phyloP scores from a whole-genome alignment of 92 coral and sea anemone genomes.

The Actinernus sp. region DNA sequence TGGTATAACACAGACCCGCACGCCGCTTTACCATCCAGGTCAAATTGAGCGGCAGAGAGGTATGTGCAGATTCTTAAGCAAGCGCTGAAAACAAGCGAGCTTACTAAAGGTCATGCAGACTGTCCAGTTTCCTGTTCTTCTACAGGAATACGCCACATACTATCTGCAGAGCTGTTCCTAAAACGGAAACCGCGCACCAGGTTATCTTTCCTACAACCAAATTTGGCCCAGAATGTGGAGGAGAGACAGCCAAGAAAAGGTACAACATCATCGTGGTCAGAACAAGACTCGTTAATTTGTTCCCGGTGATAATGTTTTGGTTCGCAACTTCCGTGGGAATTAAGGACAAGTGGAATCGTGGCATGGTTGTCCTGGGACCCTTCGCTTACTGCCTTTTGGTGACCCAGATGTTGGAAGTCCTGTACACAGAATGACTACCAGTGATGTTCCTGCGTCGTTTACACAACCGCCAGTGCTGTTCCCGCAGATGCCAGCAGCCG shows the following conservation, averaged over 20 bases:
- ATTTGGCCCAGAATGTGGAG: constrained; percentile 27
- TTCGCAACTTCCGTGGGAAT: constrained; percentile 47
- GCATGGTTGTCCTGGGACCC: constrained; percentile 39
- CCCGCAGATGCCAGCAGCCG: too few relatives aligned
- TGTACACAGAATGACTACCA: too few relatives aligned
- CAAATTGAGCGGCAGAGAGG: constrained; percentile 44
- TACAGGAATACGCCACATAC: constrained; percentile 53
- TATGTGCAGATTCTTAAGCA: constrained; percentile 50
- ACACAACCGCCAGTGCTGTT: not conserved
- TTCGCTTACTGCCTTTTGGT: constrained; percentile 1
- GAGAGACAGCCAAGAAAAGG: constrained; percentile 30
- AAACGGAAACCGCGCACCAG: constrained; percentile 47
- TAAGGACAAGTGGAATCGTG: constrained; percentile 50
- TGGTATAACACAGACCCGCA: constrained; percentile 30
- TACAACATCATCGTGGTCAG: constrained; percentile 17
- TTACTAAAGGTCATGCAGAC: constrained; percentile 24
- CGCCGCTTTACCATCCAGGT: constrained; percentile 53
- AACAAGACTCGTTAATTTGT: constrained; percentile 34
- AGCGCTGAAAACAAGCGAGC: constrained; percentile 40
- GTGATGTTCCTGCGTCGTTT: not conserved
- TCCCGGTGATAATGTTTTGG: constrained; percentile 36
- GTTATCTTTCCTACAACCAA: constrained; percentile 30
- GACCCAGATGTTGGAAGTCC: too few relatives aligned
- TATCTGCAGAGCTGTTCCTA: constrained; percentile 48
- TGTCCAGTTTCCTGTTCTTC: constrained; percentile 55